phyloP scores from a whole-genome alignment of 2,888 invertebrate genomes.

The Charanyca ferruginea region DNA sequence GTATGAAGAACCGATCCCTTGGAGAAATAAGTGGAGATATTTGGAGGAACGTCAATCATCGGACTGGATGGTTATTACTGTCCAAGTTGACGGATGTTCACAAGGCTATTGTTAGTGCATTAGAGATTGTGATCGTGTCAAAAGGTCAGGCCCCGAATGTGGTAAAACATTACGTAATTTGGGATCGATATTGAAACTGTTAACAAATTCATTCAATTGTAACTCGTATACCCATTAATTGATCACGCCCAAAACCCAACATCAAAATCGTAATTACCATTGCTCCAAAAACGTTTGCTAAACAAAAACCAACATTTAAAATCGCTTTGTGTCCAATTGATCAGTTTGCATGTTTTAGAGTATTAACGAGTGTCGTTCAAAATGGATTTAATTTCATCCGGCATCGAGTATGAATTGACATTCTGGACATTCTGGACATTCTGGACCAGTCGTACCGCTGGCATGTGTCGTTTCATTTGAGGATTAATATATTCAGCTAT shows the following conservation, averaged over 20 bases:
- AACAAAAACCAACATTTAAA: conserved; percentile 51
- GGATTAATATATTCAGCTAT: conserved; percentile 29
- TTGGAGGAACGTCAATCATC: conserved; percentile 41
- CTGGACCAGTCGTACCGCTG: conserved; percentile 18
- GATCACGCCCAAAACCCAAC: conserved; percentile 29
- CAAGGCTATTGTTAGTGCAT: conserved; percentile 23
- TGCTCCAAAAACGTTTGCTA: conserved; percentile 44
- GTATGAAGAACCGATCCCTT: conserved; percentile 48
- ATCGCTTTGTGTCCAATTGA: conserved; percentile 48
- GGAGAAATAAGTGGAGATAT: conserved; percentile 49
- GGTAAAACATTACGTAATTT: background rate
- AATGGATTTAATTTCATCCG: conserved; percentile 54
- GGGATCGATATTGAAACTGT: background rate
- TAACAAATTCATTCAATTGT: conserved; percentile 18
- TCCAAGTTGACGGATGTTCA: conserved; percentile 7
- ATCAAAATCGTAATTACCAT: conserved; percentile 41
- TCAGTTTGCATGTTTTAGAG: conserved; percentile 57
- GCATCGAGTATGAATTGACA: conserved; percentile 39
- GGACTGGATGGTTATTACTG: conserved; percentile 22
- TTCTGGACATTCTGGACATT: conserved; percentile 9
- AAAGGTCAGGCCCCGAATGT: background rate
- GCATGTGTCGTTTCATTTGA: conserved; percentile 42
- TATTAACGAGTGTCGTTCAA: conserved; percentile 47
- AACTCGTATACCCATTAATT: conserved; percentile 15
- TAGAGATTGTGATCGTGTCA: background rate